Conservation (phyloP, 2,888 invertebrate species). For the Pseudococcus longispinus region DNA sequence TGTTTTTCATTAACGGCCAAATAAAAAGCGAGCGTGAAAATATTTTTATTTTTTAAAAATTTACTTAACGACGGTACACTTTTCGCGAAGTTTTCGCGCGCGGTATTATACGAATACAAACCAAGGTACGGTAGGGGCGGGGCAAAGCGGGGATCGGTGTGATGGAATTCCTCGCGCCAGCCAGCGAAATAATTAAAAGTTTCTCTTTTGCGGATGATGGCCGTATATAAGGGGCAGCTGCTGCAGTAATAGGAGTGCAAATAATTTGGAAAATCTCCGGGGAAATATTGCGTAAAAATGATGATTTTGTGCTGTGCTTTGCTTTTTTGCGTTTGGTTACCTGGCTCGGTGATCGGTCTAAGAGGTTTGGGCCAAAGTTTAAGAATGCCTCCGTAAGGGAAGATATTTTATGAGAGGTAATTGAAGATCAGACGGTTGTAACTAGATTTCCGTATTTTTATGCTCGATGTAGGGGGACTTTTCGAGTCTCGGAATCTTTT, state of each 20-base stretch:
- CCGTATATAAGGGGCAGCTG: background rate
- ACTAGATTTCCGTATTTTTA: background rate
- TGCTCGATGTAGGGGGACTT: background rate
- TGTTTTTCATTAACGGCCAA: conserved; percentile 21
- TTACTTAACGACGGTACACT: conserved; percentile 7
- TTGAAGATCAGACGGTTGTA: background rate
- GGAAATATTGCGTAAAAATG: conserved; percentile 11
- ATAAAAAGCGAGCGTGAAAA: conserved; percentile 4
- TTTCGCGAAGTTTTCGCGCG: background rate
- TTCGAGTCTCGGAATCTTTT: background rate
- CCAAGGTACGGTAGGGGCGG: too few species aligned
- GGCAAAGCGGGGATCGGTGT: background rate
- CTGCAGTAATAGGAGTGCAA: background rate
- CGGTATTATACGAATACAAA: background rate
- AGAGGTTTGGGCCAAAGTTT: background rate
- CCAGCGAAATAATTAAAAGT: background rate
- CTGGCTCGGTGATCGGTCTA: background rate
- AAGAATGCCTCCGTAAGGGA: background rate
- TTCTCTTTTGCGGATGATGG: background rate
- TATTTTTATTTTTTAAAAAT: conserved; percentile 24
- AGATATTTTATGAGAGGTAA: background rate
- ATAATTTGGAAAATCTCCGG: conserved; percentile 4
- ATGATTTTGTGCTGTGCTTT: background rate
- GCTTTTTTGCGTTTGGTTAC: background rate
- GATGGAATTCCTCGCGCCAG: background rate